Percentiles rank a stretch among this genome's conserved stretches.
These are phyloP conservation scores for Aquatica leii DNA, from an alignment of 2,888 invertebrate species.

Conservation along the genomic window DNA sequence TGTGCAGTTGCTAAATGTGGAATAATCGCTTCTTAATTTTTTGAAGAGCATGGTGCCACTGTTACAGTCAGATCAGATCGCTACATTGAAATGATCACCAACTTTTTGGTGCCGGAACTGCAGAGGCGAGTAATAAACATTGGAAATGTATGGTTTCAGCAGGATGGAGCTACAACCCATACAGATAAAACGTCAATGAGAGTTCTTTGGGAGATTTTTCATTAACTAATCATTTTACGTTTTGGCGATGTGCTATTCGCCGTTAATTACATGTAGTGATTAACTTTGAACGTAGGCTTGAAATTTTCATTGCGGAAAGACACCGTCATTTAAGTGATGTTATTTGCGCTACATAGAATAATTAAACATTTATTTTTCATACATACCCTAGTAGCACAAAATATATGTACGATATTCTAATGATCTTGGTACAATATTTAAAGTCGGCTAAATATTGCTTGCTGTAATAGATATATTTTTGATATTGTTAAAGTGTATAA, in stretches of 20 bases:
- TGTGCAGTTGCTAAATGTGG: no score
- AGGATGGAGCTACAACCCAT: background rate
- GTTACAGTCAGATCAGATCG: no score
- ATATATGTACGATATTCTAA: no score
- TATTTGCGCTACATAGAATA: background rate
- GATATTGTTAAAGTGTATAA: no score
- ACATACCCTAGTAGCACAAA: no score
- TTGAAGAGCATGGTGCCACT: background rate
- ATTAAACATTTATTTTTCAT: no score
- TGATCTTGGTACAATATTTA: no score
- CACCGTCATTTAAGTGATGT: background rate
- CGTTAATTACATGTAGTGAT: background rate
- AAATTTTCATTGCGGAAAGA: background rate
- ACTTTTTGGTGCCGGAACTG: no score
- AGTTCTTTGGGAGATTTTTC: background rate
- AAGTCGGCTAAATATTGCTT: no score
- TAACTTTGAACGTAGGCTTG: background rate
- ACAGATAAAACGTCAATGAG: background rate
- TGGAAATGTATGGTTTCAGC: no score
- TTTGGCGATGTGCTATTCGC: background rate
- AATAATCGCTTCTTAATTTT: background rate
- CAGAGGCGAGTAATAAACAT: no score
- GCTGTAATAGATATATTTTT: no score
- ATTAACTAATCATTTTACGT: background rate
- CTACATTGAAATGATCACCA: background rate